Percentiles rank a stretch among this genome's conserved stretches.
phyloP scores from a whole-genome alignment of 2,113 vertebrate species.

The Myrmecobius fasciatus region DNA sequence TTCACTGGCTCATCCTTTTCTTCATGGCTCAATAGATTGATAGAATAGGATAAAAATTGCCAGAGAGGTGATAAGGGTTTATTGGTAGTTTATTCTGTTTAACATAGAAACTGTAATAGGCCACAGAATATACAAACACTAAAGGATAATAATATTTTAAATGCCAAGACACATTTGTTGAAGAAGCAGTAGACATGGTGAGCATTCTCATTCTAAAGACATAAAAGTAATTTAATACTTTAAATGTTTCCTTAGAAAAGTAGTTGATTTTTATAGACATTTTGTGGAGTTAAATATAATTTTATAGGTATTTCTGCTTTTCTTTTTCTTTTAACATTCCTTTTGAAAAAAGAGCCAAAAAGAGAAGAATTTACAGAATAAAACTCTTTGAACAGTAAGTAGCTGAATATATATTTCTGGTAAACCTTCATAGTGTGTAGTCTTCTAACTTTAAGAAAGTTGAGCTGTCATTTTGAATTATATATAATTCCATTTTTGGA shows the following conservation, averaged over 20 bases:
- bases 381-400: conserved; percentile 9
- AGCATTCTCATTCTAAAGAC: not conserved
- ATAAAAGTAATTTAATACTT: not conserved
- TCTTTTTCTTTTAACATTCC: conserved; percentile 27
- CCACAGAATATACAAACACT: not conserved
- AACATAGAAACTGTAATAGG: not conserved
- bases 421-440: conserved; percentile 51
- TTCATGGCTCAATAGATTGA: not conserved
- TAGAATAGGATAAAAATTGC: not conserved
- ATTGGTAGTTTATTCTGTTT: not conserved
- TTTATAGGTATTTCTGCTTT: conserved; percentile 22
- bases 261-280: conserved; percentile 42
- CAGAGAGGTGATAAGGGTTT: not conserved
- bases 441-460: conserved; percentile 50
- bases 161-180: conserved; percentile 28
- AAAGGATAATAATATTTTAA: not conserved
- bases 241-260: not conserved
- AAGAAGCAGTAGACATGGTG: not conserved
- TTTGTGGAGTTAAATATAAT: conserved; percentile 48
- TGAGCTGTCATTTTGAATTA: conserved; percentile 38
- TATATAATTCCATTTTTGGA: not conserved
- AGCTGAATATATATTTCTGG: conserved; percentile 35
- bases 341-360: conserved; percentile 52
- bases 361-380: conserved; percentile 18
- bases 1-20: not conserved